phyloP scores from a whole-genome alignment of 1,140 invertebrate genomes.

The Cepaea nemoralis region DNA sequence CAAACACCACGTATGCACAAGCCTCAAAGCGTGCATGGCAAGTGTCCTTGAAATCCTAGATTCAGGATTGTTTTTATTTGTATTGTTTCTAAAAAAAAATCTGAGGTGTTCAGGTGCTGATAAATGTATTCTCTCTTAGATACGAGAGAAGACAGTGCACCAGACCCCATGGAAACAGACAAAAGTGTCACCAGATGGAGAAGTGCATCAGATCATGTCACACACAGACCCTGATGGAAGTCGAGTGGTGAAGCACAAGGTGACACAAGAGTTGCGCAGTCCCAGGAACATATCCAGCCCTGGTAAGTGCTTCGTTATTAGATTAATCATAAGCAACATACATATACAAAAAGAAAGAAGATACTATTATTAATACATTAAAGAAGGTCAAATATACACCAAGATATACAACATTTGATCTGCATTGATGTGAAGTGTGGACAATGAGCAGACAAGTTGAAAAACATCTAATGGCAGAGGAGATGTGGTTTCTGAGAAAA shows the following conservation, averaged over 20 bases:
- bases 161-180: conserved; percentile 63
- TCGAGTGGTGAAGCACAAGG: conserved; percentile 72
- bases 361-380: no score
- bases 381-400: no score
- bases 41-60: no score
- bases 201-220: conserved; percentile 67
- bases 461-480: no score
- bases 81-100: neutral
- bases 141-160: conserved; percentile 67
- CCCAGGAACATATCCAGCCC: conserved; percentile 71
- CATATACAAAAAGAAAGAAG: no score
- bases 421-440: no score
- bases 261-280: conserved; percentile 76
- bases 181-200: conserved; percentile 63
- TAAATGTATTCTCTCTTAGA: conserved; percentile 53
- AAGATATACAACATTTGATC: no score
- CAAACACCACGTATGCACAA: no score
- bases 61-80: neutral
- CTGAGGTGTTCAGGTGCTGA: neutral
- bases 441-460: no score
- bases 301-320: conserved; percentile 50
- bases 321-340: no score
- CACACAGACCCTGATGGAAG: conserved; percentile 49
- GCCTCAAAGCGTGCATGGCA: no score
- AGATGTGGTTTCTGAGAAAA: no score